These are phyloP conservation scores for Tinea trinotella DNA, from an alignment of 2,888 invertebrate genomes.

Conservation along the genomic window DNA sequence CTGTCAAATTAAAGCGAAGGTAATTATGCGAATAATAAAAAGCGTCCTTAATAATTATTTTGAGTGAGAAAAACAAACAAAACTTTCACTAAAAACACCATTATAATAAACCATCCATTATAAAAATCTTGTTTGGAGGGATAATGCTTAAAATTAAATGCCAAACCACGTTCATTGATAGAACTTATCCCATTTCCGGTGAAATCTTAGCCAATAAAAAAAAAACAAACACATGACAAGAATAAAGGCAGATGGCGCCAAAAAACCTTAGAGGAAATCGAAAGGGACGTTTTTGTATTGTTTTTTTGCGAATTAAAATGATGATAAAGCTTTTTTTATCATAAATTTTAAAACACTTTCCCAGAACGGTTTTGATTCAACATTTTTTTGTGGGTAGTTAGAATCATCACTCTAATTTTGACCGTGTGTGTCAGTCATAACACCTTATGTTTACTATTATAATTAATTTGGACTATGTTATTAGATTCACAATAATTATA, in stretches of 20 bases:
- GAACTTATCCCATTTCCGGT: slow-evolving; percentile 45
- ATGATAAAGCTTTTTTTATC: slow-evolving; percentile 12
- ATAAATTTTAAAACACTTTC: not conserved
- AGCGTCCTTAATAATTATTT: slow-evolving; percentile 7
- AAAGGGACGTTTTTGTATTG: slow-evolving; percentile 52
- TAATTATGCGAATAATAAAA: slow-evolving; percentile 4
- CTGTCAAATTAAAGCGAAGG: not conserved
- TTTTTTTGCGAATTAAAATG: slow-evolving; percentile 33
- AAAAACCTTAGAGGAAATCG: slow-evolving; percentile 54
- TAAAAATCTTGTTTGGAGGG: not conserved
- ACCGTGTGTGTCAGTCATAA: too few relatives aligned
- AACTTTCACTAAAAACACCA: slow-evolving; percentile 14
- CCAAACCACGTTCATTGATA: slow-evolving; percentile 40
- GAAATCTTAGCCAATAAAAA: slow-evolving; percentile 50
- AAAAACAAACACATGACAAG: slow-evolving; percentile 61
- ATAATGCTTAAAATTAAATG: slow-evolving; percentile 39
- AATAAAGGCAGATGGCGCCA: slow-evolving; percentile 66
- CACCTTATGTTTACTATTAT: too few relatives aligned
- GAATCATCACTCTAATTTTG: not conserved
- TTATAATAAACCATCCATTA: slow-evolving; percentile 9
- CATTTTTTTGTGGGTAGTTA: too few relatives aligned
- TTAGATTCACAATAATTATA: too few relatives aligned
- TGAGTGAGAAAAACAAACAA: not conserved
- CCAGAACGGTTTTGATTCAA: not conserved
- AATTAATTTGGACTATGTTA: too few relatives aligned